A percentile compares a stretch with the other conserved stretches of the same genome.
phyloP scores from a whole-genome alignment of 2,888 invertebrate species.

The Phlogophora meticulosa region DNA sequence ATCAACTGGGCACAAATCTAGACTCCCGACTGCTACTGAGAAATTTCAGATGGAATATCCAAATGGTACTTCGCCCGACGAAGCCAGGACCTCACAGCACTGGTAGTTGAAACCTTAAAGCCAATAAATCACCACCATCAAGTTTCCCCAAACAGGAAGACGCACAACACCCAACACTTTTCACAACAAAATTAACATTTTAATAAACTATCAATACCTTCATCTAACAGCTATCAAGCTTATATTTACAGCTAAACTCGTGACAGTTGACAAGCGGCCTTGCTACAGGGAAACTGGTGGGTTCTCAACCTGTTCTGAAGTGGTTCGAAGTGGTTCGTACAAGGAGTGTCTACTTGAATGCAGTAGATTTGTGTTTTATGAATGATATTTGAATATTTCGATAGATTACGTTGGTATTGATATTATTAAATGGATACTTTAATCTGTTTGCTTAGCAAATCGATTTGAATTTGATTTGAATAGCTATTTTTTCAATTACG shows the following conservation, averaged over 20 bases:
- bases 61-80: too few relatives aligned
- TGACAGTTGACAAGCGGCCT: constrained; percentile 56
- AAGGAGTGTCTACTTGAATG: constrained; percentile 42
- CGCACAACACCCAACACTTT: too few relatives aligned
- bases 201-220: constrained; percentile 52
- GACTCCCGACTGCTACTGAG: too few relatives aligned
- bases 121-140: constrained; percentile 5
- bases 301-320: constrained; percentile 37
- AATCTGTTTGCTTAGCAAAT: not conserved
- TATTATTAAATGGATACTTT: constrained; percentile 3
- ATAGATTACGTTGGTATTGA: constrained; percentile 1
- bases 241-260: constrained; percentile 47
- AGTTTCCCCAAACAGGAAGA: constrained; percentile 7
- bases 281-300: constrained; percentile 41
- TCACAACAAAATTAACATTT: constrained; percentile 55
- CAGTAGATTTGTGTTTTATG: constrained; percentile 42
- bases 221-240: constrained; percentile 30
- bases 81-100: too few relatives aligned
- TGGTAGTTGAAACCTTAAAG: not conserved
- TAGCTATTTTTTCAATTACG: not conserved
- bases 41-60: too few relatives aligned
- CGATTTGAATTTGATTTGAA: not conserved
- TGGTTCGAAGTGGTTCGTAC: constrained; percentile 5
- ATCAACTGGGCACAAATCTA: too few relatives aligned
- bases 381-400: constrained; percentile 49